Percentiles rank a stretch among this genome's conserved stretches.
Evolutionary conservation across 35 echinoderm and acorn worm species (phyloP).

Genomic region (Patiria miniata): DNA sequence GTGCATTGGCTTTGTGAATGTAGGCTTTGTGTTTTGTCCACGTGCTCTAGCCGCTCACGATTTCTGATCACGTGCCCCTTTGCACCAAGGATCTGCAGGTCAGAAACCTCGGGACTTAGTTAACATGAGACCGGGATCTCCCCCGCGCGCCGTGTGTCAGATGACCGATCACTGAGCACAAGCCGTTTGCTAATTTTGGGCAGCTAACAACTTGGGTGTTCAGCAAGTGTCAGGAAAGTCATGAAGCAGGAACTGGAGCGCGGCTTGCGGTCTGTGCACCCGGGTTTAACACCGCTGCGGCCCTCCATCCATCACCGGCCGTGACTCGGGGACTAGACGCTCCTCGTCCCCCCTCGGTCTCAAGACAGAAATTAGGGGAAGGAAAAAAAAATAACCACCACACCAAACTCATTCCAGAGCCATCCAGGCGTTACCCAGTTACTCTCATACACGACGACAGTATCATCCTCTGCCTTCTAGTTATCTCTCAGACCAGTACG

Average conservation of each 20-base stretch:
- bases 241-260: conserved; percentile 18
- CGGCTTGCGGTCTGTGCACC: conserved; percentile 6
- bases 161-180: conserved; percentile 1
- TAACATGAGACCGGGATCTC: neutral
- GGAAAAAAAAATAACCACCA: neutral
- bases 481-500: neutral
- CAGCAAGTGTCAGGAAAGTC: conserved; percentile 26
- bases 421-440: neutral
- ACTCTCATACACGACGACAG: neutral
- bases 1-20: too few relatives aligned
- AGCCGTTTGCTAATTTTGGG: conserved; percentile 30
- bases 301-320: neutral
- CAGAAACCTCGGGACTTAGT: neutral
- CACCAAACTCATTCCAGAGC: conserved; percentile 6
- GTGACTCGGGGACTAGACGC: neutral
- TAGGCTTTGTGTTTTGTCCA: too few relatives aligned
- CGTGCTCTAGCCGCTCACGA: too few relatives aligned
- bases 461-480: neutral
- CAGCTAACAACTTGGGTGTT: conserved; percentile 27
- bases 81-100: neutral
- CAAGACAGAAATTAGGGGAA: neutral
- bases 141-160: neutral
- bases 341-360: neutral
- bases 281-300: conserved; percentile 5
- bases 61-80: neutral